Percentiles rank a stretch among this genome's conserved stretches.
Evolutionary conservation across 2,113 vertebrate species (phyloP).

Genomic region (Hyla sarda): DNA sequence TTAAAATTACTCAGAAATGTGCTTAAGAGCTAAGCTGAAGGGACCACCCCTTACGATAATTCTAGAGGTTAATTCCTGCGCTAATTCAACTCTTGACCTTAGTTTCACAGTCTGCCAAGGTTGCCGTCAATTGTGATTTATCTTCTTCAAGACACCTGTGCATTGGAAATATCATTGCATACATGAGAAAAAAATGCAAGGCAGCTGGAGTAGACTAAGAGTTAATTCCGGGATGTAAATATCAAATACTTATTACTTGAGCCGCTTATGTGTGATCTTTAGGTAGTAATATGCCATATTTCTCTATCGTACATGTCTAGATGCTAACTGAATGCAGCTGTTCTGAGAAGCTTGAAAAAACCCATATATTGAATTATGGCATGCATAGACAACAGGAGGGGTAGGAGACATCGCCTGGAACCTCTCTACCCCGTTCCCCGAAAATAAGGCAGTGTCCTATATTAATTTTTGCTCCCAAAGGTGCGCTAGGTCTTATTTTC

Average conservation of each 20-base stretch:
- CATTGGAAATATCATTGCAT: neutral
- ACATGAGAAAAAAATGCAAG: neutral
- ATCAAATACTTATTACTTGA: neutral
- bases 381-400: neutral
- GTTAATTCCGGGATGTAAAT: neutral
- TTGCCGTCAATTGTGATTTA: constrained; percentile 56
- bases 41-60: constrained; percentile 49
- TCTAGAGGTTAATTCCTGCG: constrained; percentile 53
- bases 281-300: neutral
- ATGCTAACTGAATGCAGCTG: neutral
- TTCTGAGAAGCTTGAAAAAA: neutral
- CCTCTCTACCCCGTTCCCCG: too few species aligned
- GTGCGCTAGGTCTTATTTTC: too few species aligned
- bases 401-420: neutral
- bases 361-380: neutral
- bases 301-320: neutral
- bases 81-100: constrained; percentile 56
- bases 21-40: constrained; percentile 40
- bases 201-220: neutral
- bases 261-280: constrained; percentile 29
- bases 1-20: constrained; percentile 52
- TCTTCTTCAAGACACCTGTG: constrained; percentile 51
- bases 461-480: too few species aligned
- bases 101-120: constrained; percentile 38
- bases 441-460: too few species aligned